Conservation (phyloP, 2,797 vertebrate genomes). For the Rallus crepitans region DNA sequence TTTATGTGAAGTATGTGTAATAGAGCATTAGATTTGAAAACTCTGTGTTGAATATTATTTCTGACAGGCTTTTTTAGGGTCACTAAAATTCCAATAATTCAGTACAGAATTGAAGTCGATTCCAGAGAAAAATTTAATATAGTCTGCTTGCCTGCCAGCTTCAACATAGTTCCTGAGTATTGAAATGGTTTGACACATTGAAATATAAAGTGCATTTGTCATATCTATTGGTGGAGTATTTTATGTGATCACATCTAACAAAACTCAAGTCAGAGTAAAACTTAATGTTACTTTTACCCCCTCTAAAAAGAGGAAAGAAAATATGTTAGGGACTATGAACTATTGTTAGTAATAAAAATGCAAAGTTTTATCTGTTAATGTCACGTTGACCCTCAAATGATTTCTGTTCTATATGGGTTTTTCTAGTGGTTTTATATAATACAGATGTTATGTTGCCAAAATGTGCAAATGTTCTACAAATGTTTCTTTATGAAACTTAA, state of each 20-base stretch:
- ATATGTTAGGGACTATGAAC: neutral
- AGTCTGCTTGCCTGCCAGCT: conserved; percentile 84
- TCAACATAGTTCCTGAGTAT: conserved; percentile 81
- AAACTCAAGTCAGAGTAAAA: conserved; percentile 77
- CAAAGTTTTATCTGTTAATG: conserved; percentile 10
- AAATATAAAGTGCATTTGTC: conserved; percentile 88
- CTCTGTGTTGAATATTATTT: conserved; percentile 83
- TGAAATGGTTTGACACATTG: conserved; percentile 88
- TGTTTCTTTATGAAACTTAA: neutral
- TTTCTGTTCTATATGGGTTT: neutral
- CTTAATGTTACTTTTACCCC: conserved; percentile 59
- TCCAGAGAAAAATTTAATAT: conserved; percentile 87
- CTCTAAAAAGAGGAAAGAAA: neutral
- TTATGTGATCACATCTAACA: conserved; percentile 79
- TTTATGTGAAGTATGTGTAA: conserved; percentile 81
- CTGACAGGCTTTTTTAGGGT: conserved; percentile 87
- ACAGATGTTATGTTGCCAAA: neutral
- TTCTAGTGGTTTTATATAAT: neutral
- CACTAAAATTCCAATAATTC: conserved; percentile 90
- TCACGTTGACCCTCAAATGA: neutral
- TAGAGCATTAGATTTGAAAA: conserved; percentile 81
- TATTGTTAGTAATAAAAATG: conserved; percentile 54
- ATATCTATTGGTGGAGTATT: conserved; percentile 82
- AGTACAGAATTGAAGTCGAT: conserved; percentile 85
- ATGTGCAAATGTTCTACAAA: neutral